Base-by-base conservation (phyloP, 2,113 vertebrate species). In the Tonatia bakeri region DNA sequence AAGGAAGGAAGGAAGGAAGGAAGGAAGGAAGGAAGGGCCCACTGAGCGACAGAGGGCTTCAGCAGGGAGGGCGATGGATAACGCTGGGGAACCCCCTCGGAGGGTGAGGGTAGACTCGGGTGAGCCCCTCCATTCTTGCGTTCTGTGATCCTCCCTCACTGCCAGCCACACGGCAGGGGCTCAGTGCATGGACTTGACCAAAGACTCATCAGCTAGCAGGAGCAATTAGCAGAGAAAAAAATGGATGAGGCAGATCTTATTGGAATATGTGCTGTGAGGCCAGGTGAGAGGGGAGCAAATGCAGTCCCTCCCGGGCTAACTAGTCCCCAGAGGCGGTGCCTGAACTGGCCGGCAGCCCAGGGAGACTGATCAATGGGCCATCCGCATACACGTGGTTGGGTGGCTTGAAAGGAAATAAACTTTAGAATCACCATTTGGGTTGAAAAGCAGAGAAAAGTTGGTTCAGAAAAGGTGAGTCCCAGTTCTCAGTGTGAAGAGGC, bases 191-290 rank as follows among this genome's bases (percentile, higher is more conserved):
- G 36, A 31, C 22, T 45, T 50, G 20, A 72, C 50, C 43, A 50
- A 85, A n/a, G 52, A 26, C 22, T 61, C 50, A 70, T 84, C 40
- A 70, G 56, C 33, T 14, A 40, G 38, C 24, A 70, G 59, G 38
- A 79, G 72, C 28, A 61, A 72, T 52, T 43, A 61, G n/a, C 26
- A 91, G 61, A 26, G 33, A 64, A 80, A 56, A 70, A 79, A 61
- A 50, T 14, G 19, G 3, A 59, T 6, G 64, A 79, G 28, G 26
- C n/a, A 22, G 80, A 28, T 38, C 79, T 84, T 94, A 40, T 28
- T 40, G 38, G 61, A 33, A n/a, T 54, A 47, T 33, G 16, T 15
- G 12, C 14, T 38, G 36, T 76, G 19, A 20, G 43, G 7, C 40
- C 15, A 36, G 45, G 36, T 47, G 33, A 13, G 36, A 64, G 15